A percentile compares a stretch with the other conserved stretches of the same genome.
phyloP scores from a whole-genome alignment of 1,140 invertebrate species.

The Diachasmimorpha longicaudata region DNA sequence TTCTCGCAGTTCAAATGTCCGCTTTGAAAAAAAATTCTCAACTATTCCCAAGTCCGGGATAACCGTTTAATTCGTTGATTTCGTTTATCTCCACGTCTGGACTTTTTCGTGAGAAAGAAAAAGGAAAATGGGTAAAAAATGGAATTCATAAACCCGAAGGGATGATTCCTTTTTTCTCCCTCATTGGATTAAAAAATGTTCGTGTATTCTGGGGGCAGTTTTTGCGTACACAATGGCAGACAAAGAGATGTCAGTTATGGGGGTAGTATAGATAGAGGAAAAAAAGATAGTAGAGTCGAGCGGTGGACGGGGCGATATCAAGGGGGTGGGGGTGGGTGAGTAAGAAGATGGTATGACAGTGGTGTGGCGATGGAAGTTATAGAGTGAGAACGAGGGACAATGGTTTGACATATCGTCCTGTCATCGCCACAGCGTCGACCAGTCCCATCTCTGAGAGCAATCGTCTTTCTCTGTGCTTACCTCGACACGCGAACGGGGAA shows the following conservation, averaged over 20 bases:
- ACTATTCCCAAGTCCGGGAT: not conserved
- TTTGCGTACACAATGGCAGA: not conserved
- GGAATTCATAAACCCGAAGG: not conserved
- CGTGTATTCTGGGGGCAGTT: not conserved
- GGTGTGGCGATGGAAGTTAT: conserved; percentile 10
- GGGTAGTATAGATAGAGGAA: conserved; percentile 1
- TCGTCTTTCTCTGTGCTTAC: conserved; percentile 15
- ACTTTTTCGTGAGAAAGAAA: not conserved
- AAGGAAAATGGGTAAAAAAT: not conserved
- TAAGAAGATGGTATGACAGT: not conserved
- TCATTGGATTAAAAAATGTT: not conserved
- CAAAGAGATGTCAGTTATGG: conserved; percentile 1
- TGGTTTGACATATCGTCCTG: conserved; percentile 52
- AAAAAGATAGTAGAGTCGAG: not conserved
- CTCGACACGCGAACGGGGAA: not conserved
- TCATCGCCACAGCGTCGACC: conserved; percentile 40
- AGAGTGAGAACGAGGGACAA: conserved; percentile 40
- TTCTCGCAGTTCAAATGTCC: conserved; percentile 18
- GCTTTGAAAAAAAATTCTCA: not conserved
- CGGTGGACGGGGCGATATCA: too few relatives aligned
- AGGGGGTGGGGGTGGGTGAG: not conserved
- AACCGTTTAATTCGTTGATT: not conserved
- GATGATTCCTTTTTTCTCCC: not conserved
- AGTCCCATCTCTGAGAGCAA: conserved; percentile 20
- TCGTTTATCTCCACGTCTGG: not conserved